Evolutionary conservation across 2,888 invertebrate genomes (phyloP).

Genomic region (Cryptophagus acutangulus): DNA sequence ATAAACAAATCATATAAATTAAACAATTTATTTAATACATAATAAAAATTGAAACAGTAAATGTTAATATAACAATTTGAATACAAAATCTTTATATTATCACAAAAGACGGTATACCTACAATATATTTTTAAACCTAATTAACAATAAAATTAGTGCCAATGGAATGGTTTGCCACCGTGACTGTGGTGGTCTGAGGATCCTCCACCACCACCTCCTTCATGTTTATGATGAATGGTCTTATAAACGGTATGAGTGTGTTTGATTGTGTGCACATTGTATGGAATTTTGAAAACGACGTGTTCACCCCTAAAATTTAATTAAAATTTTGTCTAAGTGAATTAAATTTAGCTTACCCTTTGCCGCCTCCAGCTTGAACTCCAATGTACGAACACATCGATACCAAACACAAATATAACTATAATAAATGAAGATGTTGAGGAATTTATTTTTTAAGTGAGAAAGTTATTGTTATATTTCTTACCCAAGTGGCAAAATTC

Average conservation of each 20-base stretch:
- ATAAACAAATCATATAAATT: background rate
- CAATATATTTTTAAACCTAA: too few species aligned
- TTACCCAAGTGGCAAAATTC: conserved; percentile 5
- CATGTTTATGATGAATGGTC: conserved; percentile 56
- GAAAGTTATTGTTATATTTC: background rate
- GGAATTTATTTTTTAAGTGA: background rate
- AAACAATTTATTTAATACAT: background rate
- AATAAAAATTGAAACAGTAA: background rate
- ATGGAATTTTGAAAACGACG: conserved; percentile 64
- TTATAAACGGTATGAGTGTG: conserved; percentile 70
- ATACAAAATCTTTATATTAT: too few species aligned
- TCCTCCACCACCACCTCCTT: conserved; percentile 29
- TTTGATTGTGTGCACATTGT: conserved; percentile 62
- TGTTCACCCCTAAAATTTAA: conserved; percentile 46
- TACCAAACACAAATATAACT: conserved; percentile 28
- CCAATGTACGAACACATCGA: conserved; percentile 22
- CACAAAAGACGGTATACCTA: too few species aligned
- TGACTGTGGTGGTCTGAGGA: conserved; percentile 33
- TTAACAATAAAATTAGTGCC: conserved; percentile 25
- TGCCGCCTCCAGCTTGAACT: conserved; percentile 25
- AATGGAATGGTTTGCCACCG: conserved; percentile 33
- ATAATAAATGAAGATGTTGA: conserved; percentile 14
- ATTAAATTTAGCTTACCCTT: conserved; percentile 22
- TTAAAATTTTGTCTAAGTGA: conserved; percentile 1
- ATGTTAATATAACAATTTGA: too few species aligned